These are phyloP conservation scores for Spodoptera litura DNA, from an alignment of 1,140 invertebrate genomes.

Conservation along the genomic window DNA sequence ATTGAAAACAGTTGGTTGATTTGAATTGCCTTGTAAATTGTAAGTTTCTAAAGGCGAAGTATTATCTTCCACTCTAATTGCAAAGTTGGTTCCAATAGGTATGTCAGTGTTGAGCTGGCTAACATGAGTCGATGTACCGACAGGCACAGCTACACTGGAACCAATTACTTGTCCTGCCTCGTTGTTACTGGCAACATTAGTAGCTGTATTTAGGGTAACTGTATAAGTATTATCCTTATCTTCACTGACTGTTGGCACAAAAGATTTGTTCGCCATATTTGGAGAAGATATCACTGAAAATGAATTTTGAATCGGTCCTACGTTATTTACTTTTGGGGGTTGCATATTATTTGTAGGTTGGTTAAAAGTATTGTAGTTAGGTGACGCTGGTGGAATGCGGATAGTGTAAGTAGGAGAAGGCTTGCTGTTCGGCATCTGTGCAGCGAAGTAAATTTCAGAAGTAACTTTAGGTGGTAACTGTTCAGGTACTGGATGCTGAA, in stretches of 20 bases:
- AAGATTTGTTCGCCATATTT: conserved; percentile 65
- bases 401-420: conserved; percentile 73
- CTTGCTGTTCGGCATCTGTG: conserved; percentile 74
- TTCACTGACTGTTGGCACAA: conserved; percentile 49
- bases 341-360: conserved; percentile 51
- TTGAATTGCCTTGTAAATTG: conserved; percentile 66
- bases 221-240: conserved; percentile 69
- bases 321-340: conserved; percentile 13
- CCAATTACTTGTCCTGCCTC: conserved; percentile 69
- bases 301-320: conserved; percentile 45
- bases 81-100: conserved; percentile 84
- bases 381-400: conserved; percentile 64
- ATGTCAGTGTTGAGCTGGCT: conserved; percentile 80
- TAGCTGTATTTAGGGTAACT: conserved; percentile 73
- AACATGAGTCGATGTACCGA: conserved; percentile 64
- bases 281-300: conserved; percentile 57
- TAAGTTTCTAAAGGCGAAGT: conserved; percentile 68
- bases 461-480: conserved; percentile 80
- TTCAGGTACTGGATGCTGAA: conserved; percentile 77
- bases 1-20: conserved; percentile 62
- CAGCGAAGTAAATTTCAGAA: conserved; percentile 84
- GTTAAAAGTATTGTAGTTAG: conserved; percentile 48
- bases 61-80: conserved; percentile 83
- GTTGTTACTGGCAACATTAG: conserved; percentile 67
- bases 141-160: conserved; percentile 71